Percentiles rank a stretch among this genome's conserved stretches.
phyloP scores from a whole-genome alignment of 2,797 vertebrate genomes.

The Clarias laeviceps region DNA sequence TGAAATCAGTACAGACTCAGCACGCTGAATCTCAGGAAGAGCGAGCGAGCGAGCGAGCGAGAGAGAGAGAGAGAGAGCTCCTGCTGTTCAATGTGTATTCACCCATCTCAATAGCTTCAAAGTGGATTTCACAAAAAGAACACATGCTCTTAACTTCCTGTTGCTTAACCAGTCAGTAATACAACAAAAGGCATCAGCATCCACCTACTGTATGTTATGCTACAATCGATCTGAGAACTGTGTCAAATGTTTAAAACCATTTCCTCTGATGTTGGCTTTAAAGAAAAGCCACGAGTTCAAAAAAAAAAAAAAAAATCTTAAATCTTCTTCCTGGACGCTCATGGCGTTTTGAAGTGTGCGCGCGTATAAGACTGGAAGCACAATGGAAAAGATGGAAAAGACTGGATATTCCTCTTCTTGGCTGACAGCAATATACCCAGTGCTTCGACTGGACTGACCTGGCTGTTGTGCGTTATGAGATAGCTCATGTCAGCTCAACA shows the following conservation, averaged over 20 bases:
- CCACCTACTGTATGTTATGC: background rate
- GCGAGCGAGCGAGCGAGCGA: background rate
- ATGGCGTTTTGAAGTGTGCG: background rate
- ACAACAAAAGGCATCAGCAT: conserved; percentile 1
- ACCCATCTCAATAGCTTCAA: background rate
- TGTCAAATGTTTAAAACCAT: background rate
- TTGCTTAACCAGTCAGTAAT: background rate
- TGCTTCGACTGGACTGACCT: background rate
- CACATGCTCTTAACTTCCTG: background rate
- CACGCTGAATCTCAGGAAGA: background rate
- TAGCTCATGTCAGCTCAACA: background rate
- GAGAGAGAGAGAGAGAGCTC: background rate
- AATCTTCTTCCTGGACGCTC: background rate
- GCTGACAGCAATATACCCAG: background rate
- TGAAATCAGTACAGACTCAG: background rate
- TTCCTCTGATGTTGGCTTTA: conserved; percentile 3
- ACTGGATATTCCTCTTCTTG: background rate
- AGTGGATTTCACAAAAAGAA: background rate
- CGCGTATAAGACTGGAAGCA: no score
- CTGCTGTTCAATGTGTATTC: background rate
- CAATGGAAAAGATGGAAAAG: background rate
- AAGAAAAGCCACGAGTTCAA: background rate
- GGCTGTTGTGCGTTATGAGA: no score
- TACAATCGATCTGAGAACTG: background rate
- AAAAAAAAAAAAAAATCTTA: background rate